A percentile compares a stretch with the other conserved stretches of the same genome.
Conservation (phyloP, 2,113 vertebrate species). For the Glaucomys volans region DNA sequence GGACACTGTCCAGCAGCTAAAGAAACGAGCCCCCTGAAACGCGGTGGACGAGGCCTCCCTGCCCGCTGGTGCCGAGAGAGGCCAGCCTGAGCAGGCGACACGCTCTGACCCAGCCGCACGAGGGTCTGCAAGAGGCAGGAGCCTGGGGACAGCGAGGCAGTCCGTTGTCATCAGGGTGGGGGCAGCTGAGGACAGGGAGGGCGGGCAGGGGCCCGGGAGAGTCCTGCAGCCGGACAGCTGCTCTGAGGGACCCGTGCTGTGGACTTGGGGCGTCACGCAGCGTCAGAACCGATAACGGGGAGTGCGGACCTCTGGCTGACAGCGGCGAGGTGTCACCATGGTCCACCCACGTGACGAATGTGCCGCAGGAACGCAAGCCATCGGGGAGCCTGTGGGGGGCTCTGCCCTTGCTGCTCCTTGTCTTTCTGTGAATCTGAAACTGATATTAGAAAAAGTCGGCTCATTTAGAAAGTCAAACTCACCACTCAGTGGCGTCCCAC, state of each 20-base stretch:
- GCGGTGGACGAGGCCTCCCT: not conserved
- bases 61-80: rapidly evolving
- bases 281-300: not conserved
- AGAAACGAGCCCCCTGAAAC: not conserved
- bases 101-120: rapidly evolving
- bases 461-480: not conserved
- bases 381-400: rapidly evolving
- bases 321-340: rapidly evolving
- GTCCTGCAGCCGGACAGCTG: not conserved
- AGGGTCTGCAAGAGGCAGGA: not conserved
- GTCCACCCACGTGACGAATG: too few relatives aligned
- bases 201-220: rapidly evolving
- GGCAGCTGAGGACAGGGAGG: too few relatives aligned
- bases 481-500: not conserved
- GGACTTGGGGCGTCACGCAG: rapidly evolving
- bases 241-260: too few relatives aligned
- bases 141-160: not conserved
- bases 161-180: not conserved
- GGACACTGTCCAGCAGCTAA: too few relatives aligned
- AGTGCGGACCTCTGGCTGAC: rapidly evolving
- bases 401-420: not conserved
- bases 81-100: not conserved
- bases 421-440: not conserved
- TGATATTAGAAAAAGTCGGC: not conserved
- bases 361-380: rapidly evolving